Percentiles rank a stretch among this genome's conserved stretches.
Evolutionary conservation across 2,113 vertebrate genomes (phyloP).

Genomic region (Limanda limanda): DNA sequence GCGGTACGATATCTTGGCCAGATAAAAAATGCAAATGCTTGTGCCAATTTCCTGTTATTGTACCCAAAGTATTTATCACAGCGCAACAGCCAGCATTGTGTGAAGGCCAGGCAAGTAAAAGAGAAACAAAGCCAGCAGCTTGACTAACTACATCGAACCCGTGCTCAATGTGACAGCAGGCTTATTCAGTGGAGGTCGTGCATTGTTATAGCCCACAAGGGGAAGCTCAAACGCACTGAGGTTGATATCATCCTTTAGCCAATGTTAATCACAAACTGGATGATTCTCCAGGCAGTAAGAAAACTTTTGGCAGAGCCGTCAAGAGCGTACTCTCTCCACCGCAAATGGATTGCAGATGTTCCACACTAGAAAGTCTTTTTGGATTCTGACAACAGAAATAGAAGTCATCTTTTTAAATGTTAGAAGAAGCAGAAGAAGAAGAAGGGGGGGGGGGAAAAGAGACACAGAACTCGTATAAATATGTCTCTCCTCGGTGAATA

Average conservation of each 20-base stretch:
- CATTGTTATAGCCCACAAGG: constrained; percentile 44
- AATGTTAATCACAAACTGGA: constrained; percentile 70
- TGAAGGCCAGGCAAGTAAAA: constrained; percentile 52
- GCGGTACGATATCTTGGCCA: constrained; percentile 52
- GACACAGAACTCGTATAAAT: constrained; percentile 39
- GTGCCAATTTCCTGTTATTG: constrained; percentile 71
- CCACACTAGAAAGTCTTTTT: constrained; percentile 65
- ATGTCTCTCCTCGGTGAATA: constrained; percentile 54
- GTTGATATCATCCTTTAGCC: constrained; percentile 63
- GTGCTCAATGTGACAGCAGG: constrained; percentile 56
- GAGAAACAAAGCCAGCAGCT: constrained; percentile 58
- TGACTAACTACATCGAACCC: constrained; percentile 57
- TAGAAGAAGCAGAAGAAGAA: neutral
- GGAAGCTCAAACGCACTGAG: constrained; percentile 48
- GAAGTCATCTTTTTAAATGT: constrained; percentile 54
- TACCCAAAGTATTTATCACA: constrained; percentile 68
- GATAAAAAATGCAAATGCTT: constrained; percentile 57
- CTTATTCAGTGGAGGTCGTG: constrained; percentile 56
- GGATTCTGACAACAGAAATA: constrained; percentile 72
- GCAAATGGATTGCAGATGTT: constrained; percentile 81
- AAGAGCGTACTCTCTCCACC: constrained; percentile 50
- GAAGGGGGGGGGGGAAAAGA: neutral
- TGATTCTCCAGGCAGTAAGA: constrained; percentile 69
- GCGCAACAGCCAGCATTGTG: constrained; percentile 64
- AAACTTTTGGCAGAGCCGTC: constrained; percentile 70